Conservation (phyloP, 2,888 invertebrate species). For the Actias luna region DNA sequence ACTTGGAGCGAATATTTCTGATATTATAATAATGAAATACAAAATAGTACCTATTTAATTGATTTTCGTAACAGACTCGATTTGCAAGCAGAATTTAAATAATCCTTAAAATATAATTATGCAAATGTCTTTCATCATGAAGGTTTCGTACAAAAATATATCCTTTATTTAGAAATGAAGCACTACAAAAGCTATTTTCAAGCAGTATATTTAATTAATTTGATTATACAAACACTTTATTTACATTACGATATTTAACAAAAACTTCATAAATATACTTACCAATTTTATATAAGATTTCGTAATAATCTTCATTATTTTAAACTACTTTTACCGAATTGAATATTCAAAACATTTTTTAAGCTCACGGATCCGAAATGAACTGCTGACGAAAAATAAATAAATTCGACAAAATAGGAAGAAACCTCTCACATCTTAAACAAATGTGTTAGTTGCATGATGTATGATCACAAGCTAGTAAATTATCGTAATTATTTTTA, state of each 20-base stretch:
- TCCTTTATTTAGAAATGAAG: too few species aligned
- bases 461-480: neutral
- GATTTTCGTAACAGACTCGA: too few species aligned
- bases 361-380: neutral
- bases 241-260: neutral
- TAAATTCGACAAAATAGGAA: neutral
- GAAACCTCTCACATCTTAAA: neutral
- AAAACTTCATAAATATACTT: neutral
- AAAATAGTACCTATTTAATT: too few species aligned
- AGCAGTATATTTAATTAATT: neutral
- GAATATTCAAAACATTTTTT: neutral
- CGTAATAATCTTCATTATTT: neutral
- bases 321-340: neutral
- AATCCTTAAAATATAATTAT: too few species aligned
- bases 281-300: neutral
- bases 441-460: too few species aligned
- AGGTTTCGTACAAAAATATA: too few species aligned
- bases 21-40: too few species aligned
- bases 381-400: neutral
- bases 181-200: too few species aligned
- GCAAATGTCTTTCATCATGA: too few species aligned
- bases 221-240: neutral
- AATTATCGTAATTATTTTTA: neutral
- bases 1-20: too few species aligned
- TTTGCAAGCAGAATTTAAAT: too few species aligned